These are phyloP conservation scores for Trichopoda pennipes DNA, from an alignment of 2,888 invertebrate species.

Conservation along the genomic window DNA sequence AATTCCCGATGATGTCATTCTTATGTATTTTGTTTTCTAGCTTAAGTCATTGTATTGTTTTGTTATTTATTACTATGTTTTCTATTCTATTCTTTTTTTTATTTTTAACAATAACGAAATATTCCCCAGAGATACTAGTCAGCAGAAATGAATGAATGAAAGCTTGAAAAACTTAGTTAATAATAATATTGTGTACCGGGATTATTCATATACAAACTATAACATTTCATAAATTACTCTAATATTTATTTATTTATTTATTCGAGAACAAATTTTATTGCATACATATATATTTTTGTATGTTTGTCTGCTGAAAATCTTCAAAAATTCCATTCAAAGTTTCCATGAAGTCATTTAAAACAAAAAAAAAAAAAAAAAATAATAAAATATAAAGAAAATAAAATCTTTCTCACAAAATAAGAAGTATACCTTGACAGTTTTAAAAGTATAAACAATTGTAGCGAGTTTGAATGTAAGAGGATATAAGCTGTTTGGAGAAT, in stretches of 20 bases:
- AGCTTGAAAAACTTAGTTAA: conserved; percentile 32
- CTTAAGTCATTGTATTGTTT: neutral
- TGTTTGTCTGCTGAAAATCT: neutral
- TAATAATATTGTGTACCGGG: conserved; percentile 33
- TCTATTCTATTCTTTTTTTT: neutral
- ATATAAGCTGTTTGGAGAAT: too few species aligned
- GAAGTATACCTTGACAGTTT: neutral
- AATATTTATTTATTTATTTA: neutral
- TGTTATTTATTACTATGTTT: neutral
- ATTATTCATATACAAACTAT: conserved; percentile 8
- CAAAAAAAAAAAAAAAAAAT: neutral
- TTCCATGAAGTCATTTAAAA: conserved; percentile 4
- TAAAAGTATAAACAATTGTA: neutral
- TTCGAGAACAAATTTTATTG: neutral
- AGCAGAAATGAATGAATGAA: conserved; percentile 12
- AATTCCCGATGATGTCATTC: neutral
- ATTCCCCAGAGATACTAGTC: conserved; percentile 32
- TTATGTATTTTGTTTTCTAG: neutral
- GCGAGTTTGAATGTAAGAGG: too few species aligned
- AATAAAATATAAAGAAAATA: neutral
- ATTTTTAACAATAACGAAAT: conserved; percentile 18
- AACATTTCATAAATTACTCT: conserved; percentile 25
- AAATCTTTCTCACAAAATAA: neutral
- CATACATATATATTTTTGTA: neutral
- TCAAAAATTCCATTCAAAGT: conserved; percentile 12